Percentiles rank a stretch among this genome's conserved stretches.
phyloP scores from a whole-genome alignment of 2,797 vertebrate species.

The Gallinago stenura region DNA sequence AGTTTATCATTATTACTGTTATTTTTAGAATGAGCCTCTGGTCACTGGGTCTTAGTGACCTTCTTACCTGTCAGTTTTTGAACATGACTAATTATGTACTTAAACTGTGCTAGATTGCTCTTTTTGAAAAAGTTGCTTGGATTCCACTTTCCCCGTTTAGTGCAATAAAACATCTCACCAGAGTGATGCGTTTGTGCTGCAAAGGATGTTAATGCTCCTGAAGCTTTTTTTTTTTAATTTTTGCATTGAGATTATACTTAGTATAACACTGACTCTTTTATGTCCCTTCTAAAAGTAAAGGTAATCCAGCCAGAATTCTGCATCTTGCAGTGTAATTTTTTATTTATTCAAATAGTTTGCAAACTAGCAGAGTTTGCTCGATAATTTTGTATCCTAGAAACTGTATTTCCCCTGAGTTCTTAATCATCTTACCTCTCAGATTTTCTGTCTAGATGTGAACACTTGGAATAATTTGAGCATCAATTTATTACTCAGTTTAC shows the following conservation, averaged over 20 bases:
- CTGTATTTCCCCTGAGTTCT: neutral
- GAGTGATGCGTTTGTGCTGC: neutral
- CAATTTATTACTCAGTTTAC: neutral
- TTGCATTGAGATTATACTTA: neutral
- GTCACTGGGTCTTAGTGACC: neutral
- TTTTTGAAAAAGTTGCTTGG: neutral
- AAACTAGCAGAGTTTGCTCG: neutral
- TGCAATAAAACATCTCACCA: fast-evolving
- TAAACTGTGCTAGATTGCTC: neutral
- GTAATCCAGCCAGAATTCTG: neutral
- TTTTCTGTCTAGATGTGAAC: neutral
- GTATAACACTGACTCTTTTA: neutral
- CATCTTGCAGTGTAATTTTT: neutral
- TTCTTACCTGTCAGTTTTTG: neutral
- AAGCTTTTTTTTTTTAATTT: neutral
- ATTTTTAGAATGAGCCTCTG: neutral
- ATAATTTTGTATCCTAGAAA: neutral
- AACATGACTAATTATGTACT: neutral
- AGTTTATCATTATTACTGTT: neutral
- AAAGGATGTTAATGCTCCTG: neutral
- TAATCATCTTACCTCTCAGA: neutral
- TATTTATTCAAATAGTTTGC: neutral
- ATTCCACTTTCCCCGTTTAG: fast-evolving
- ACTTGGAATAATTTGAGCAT: neutral
- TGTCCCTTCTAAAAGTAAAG: neutral